phyloP scores from a whole-genome alignment of 1,140 invertebrate genomes.

The Trichomalopsis sarcophagae region DNA sequence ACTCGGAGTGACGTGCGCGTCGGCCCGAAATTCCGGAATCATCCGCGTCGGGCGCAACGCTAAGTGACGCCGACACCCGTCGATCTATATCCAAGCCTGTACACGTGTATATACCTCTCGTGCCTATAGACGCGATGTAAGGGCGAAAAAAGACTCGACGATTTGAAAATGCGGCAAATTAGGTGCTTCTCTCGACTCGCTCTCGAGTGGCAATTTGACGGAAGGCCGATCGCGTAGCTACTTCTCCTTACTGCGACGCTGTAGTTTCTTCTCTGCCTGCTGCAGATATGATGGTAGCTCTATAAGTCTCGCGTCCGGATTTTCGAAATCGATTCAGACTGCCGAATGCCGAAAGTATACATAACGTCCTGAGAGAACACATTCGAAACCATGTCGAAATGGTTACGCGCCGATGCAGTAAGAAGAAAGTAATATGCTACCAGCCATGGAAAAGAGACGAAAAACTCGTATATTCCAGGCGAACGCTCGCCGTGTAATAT shows the following conservation, averaged over 20 bases:
- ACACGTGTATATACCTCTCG: too few species aligned
- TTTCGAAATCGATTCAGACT: too few species aligned
- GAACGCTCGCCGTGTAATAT: not conserved
- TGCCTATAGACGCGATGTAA: too few species aligned
- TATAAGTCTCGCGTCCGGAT: not conserved
- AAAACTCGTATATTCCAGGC: too few species aligned
- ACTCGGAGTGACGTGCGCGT: conserved; percentile 14
- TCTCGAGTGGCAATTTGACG: not conserved
- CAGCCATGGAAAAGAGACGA: too few species aligned
- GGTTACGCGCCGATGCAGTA: too few species aligned
- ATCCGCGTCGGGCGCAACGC: not conserved
- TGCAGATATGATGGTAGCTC: not conserved
- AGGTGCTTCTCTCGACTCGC: too few species aligned
- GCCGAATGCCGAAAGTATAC: too few species aligned
- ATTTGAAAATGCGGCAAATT: too few species aligned
- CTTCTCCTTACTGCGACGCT: not conserved
- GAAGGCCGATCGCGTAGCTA: not conserved
- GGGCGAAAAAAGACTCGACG: too few species aligned
- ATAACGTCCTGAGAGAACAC: too few species aligned
- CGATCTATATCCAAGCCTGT: not conserved
- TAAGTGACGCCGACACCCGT: conserved; percentile 33
- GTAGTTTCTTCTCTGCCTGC: not conserved
- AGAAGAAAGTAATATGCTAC: too few species aligned
- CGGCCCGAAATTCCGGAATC: not conserved
- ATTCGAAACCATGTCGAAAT: not conserved